phyloP scores from a whole-genome alignment of 2,888 invertebrate species.

The Phyllotreta striolata region DNA sequence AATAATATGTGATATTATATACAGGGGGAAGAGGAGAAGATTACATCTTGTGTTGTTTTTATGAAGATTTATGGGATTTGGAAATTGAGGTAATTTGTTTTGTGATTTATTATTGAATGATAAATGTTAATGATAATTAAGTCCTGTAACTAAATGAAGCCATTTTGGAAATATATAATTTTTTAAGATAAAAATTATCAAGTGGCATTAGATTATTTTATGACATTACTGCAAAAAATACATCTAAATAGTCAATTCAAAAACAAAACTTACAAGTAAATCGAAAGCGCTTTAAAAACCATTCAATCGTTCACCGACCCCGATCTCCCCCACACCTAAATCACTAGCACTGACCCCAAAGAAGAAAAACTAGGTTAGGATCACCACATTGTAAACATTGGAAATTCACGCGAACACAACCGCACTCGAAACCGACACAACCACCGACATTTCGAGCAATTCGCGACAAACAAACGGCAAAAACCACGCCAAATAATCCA shows the following conservation, averaged over 20 bases:
- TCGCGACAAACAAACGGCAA: background rate
- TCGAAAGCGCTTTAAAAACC: too few relatives aligned
- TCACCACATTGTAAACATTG: conserved; percentile 16
- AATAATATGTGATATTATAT: too few relatives aligned
- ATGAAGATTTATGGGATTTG: too few relatives aligned
- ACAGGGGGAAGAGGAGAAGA: too few relatives aligned
- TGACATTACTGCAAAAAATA: background rate
- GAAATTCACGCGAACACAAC: conserved; percentile 7
- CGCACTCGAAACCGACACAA: background rate
- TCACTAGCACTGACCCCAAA: conserved; percentile 27
- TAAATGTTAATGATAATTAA: background rate
- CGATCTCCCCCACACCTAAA: conserved; percentile 13
- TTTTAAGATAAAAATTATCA: too few relatives aligned
- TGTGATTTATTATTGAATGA: background rate
- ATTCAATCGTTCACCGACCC: conserved; percentile 1
- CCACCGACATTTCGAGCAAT: background rate
- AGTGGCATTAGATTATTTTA: background rate
- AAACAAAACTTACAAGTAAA: too few relatives aligned
- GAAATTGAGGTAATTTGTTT: background rate
- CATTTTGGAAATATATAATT: background rate
- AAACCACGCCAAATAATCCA: background rate
- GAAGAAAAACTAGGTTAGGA: conserved; percentile 25
- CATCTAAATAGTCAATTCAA: too few relatives aligned
- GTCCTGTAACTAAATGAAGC: background rate
- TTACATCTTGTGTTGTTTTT: too few relatives aligned